Evolutionary conservation across 2,113 vertebrate genomes (phyloP), one percentile per base, ranked within the genome.

Genomic region (Furnarius figulus): DNA sequence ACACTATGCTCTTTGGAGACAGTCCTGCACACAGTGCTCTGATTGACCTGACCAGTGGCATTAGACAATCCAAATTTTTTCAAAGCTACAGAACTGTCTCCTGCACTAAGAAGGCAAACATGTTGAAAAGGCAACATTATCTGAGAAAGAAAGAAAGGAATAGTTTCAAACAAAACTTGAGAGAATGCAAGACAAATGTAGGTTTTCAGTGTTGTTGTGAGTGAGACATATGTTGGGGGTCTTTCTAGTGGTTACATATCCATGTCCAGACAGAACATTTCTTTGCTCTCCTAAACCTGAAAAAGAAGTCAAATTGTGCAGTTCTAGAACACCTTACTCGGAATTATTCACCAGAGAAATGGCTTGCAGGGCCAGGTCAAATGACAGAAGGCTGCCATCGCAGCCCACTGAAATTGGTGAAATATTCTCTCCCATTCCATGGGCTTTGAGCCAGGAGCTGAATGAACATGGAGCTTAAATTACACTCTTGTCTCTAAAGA

Each of bases 401-500:
- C 61, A 86, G 75, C 35, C 35, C 59, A 46, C 28, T 72, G 85
- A 68, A 86, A 72, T 6, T 33, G 58, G 62, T 75, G 93, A 71
- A 80, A 80, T 42, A 63, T 77, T 81, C 46, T 80, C 10, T 55
- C 16, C 23, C 53, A 40, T 67, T 88, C 65, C 0, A 0, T 24
- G 50, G 85, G 78, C 85, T 94, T 77, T 66, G 33, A 91, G 72
- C 67, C 90, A 94, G 79, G 59, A 70, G 24, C 42, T 90, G 91
- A 80, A 78, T 52, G 94, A 95, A 81, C 83, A 72, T 5, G 42
- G 90, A 90, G 66, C 78, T 81, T 89, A 94, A 90, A 93, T 87
- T 84, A 87, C 47, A 67, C 59, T 78, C 56, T 85, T 94, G 56
- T 55, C 85, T 93, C 85, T 95, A 81, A 95, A 94, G 95, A 88